Evolutionary conservation across 2,888 invertebrate genomes (phyloP).

Genomic region (Drosophila longiperda): DNA sequence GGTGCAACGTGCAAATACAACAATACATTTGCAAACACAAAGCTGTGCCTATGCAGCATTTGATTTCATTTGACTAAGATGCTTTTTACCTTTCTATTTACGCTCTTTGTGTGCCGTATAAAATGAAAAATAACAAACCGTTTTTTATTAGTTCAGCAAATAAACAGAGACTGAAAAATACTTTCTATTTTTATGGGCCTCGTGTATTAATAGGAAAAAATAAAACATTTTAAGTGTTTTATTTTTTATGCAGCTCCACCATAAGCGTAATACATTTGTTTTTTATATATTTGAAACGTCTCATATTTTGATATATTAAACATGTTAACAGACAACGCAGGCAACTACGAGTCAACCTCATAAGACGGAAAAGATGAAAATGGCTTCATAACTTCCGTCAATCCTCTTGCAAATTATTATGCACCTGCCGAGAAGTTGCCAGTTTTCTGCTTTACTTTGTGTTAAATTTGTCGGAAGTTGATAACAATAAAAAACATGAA

Average conservation of each 20-base stretch:
- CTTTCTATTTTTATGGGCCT: constrained; percentile 34
- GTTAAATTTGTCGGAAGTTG: background rate
- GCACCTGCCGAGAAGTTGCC: constrained; percentile 16
- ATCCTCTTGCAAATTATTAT: constrained; percentile 44
- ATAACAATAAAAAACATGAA: background rate
- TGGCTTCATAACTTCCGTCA: constrained; percentile 15
- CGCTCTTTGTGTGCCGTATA: constrained; percentile 24
- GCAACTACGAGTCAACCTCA: constrained; percentile 22
- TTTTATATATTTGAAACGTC: constrained; percentile 45
- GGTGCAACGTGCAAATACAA: background rate
- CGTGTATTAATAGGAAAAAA: constrained; percentile 33
- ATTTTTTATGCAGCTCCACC: constrained; percentile 24
- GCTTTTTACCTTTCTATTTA: constrained; percentile 71
- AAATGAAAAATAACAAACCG: constrained; percentile 69
- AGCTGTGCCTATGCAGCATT: constrained; percentile 49
- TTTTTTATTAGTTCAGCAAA: constrained; percentile 68
- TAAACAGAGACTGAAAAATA: constrained; percentile 30
- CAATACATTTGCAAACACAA: constrained; percentile 8
- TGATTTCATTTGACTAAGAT: constrained; percentile 72
- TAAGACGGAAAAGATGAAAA: constrained; percentile 16
- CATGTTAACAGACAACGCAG: constrained; percentile 36
- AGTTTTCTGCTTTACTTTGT: background rate
- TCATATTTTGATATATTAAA: constrained; percentile 64
- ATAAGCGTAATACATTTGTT: constrained; percentile 57
- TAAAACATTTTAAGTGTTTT: constrained; percentile 40